phyloP scores from a whole-genome alignment of 1,140 invertebrate species.

The Drosophila azteca region DNA sequence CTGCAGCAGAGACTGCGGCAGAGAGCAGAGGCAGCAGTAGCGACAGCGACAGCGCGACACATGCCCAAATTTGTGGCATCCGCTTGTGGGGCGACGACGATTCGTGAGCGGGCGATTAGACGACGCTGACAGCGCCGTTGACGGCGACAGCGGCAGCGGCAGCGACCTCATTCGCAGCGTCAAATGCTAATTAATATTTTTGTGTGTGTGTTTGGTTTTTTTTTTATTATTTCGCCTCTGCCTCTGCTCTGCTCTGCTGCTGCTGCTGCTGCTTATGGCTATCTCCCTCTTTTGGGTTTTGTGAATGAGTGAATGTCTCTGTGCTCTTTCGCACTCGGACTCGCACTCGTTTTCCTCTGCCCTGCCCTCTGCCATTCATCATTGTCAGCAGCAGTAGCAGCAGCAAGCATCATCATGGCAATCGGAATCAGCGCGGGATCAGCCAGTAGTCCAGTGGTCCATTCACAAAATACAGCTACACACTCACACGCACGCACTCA shows the following conservation, averaged over 20 bases:
- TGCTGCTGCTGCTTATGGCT: slow-evolving; percentile 1
- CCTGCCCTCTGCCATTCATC: slow-evolving; percentile 54
- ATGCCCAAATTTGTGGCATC: slow-evolving; percentile 79
- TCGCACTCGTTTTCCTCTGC: slow-evolving; percentile 8
- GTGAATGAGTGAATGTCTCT: slow-evolving; percentile 59
- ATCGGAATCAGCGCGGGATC: too few relatives aligned
- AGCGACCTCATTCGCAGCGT: slow-evolving; percentile 38
- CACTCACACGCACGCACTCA: slow-evolving; percentile 4
- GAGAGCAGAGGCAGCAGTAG: slow-evolving; percentile 8
- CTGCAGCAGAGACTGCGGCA: slow-evolving; percentile 2
- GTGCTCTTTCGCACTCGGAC: neutral
- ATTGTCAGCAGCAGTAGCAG: slow-evolving; percentile 32
- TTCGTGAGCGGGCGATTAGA: slow-evolving; percentile 71
- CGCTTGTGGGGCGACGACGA: slow-evolving; percentile 59
- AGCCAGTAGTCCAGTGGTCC: slow-evolving; percentile 9
- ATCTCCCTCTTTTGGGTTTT: slow-evolving; percentile 40
- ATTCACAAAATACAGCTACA: slow-evolving; percentile 36
- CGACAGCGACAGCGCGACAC: slow-evolving; percentile 56
- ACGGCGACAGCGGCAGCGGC: slow-evolving; percentile 10
- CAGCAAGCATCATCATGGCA: slow-evolving; percentile 13
- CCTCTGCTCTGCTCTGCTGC: slow-evolving; percentile 8
- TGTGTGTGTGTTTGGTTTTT: slow-evolving; percentile 74
- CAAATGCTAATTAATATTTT: slow-evolving; percentile 80
- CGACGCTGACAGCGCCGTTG: slow-evolving; percentile 17
- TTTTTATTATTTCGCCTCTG: slow-evolving; percentile 30